phyloP scores from a whole-genome alignment of 30 jellyfish, hydroid and myxozoan species.

The Chironex yamaguchii region DNA sequence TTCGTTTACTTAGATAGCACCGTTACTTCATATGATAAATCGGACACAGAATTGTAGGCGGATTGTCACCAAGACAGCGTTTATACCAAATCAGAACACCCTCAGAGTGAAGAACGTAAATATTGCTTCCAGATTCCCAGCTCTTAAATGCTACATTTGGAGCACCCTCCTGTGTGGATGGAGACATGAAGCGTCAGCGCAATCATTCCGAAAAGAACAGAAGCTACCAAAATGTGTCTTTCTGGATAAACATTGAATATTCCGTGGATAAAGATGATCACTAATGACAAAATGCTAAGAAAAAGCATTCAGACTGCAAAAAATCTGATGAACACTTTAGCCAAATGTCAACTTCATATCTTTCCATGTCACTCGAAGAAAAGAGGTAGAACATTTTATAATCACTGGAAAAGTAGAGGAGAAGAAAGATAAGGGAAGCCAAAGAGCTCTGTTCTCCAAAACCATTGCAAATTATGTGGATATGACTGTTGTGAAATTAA shows the following conservation, averaged over 20 bases:
- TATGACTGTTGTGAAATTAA: neutral
- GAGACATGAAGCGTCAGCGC: neutral
- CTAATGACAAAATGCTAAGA: neutral
- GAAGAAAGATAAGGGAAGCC: neutral
- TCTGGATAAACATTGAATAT: neutral
- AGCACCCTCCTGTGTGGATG: slow-evolving; percentile 1
- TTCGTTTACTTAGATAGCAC: too few species aligned
- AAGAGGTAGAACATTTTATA: neutral
- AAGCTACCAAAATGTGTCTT: neutral
- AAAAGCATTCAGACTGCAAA: neutral
- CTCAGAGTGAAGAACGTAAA: neutral
- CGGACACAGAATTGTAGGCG: neutral
- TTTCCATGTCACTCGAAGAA: neutral
- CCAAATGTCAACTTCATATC: neutral
- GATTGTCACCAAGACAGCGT: too few species aligned
- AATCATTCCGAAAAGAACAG: neutral
- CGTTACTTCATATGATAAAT: neutral
- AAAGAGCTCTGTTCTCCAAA: neutral
- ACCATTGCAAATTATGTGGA: neutral
- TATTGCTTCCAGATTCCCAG: neutral
- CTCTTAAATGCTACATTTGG: neutral
- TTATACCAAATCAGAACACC: neutral
- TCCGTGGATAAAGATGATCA: neutral
- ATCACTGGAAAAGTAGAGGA: neutral
- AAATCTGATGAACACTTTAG: neutral